A percentile compares a stretch with the other conserved stretches of the same genome.
These are phyloP conservation scores for Petromus typicus DNA, from an alignment of 2,113 vertebrate species.

Conservation along the genomic window DNA sequence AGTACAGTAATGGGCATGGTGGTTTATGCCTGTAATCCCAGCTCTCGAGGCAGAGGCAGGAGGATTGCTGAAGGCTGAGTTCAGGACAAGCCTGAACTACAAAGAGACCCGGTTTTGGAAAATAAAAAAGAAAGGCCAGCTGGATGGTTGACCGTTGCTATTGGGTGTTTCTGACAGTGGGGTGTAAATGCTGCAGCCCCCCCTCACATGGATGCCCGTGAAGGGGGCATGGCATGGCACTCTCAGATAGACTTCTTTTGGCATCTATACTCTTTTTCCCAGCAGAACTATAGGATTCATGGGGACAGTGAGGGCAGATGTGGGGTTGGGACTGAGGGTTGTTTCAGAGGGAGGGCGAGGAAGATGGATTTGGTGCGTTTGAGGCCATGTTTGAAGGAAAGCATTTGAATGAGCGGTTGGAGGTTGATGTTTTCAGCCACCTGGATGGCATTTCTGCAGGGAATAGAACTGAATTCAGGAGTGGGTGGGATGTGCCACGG, in stretches of 20 bases:
- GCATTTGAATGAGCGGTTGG: neutral
- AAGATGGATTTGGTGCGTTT: neutral
- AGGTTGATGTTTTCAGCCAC: no score
- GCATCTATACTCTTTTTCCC: neutral
- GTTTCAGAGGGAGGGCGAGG: neutral
- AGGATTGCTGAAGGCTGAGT: neutral
- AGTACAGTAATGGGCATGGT: neutral
- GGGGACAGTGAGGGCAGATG: neutral
- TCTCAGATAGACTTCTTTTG: neutral
- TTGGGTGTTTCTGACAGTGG: no score
- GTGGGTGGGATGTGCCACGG: no score
- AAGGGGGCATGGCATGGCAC: neutral
- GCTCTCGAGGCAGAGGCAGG: neutral
- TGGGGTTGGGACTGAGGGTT: neutral
- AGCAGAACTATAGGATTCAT: neutral
- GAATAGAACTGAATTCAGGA: neutral
- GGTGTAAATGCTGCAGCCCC: neutral
- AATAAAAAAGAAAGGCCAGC: no score
- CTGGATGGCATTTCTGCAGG: neutral
- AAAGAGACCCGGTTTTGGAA: no score
- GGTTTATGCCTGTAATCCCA: neutral
- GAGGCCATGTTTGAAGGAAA: neutral
- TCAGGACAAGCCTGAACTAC: neutral
- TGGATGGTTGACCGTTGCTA: neutral
- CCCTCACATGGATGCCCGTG: rapidly evolving